Percentiles rank a stretch among this genome's conserved stretches.
Evolutionary conservation across 1,140 invertebrate species (phyloP).

Genomic region (Drosophila elegans): DNA sequence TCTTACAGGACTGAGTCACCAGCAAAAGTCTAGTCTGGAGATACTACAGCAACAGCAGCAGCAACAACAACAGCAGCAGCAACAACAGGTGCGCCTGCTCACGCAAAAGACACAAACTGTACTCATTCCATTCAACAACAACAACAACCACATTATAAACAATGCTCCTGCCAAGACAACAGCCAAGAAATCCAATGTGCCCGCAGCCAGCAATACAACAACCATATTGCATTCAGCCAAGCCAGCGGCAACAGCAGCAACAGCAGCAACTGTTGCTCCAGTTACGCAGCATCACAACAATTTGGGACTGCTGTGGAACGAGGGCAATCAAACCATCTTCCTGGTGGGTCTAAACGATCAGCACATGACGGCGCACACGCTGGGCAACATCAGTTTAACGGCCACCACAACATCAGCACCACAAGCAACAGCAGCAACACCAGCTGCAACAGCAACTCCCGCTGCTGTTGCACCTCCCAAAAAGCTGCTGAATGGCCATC

Average conservation of each 20-base stretch:
- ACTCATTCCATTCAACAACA: conserved; percentile 84
- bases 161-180: conserved; percentile 55
- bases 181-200: conserved; percentile 46
- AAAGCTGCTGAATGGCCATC: conserved; percentile 80
- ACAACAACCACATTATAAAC: conserved; percentile 43
- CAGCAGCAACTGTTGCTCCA: conserved; percentile 20
- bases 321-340: conserved; percentile 83
- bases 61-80: conserved; percentile 70
- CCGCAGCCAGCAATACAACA: conserved; percentile 8
- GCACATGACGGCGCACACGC: conserved; percentile 79
- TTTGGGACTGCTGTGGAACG: conserved; percentile 81
- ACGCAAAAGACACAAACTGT: conserved; percentile 85
- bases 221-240: conserved; percentile 30
- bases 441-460: conserved; percentile 19
- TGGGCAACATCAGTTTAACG: conserved; percentile 78
- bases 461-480: conserved; percentile 42
- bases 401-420: conserved; percentile 64
- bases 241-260: conserved; percentile 18
- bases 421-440: conserved; percentile 35
- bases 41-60: conserved; percentile 45
- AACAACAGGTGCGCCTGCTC: conserved; percentile 66
- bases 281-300: conserved; percentile 64
- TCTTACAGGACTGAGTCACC: no score
- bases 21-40: no score
- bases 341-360: conserved; percentile 80